Base-by-base conservation (phyloP, 2,888 invertebrate genomes). In the Noctua janthina region DNA sequence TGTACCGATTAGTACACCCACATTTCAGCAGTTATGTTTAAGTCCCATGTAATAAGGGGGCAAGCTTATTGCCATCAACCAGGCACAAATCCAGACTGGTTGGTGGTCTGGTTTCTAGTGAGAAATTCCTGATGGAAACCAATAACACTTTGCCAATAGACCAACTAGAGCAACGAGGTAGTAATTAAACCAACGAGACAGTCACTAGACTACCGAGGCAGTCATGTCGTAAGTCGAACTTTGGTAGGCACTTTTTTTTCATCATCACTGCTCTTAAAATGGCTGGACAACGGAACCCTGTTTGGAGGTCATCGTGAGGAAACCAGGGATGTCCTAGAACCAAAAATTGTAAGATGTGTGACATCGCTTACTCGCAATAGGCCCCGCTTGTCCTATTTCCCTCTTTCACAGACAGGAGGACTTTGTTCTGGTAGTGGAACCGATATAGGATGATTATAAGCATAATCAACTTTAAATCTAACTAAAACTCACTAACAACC, bases 401-500 rank as follows among this genome's bases (percentile, higher is more conserved):
- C 1, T 6, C 1, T 62, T 59, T 29, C 15, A 29, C 4, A 59
- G 11, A n/a, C n/a, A 11, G 5, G 10, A 56, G 23, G n/a, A 29
- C 15, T 15, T 29, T 17, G n/a, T n/a, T 59, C n/a, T n/a, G n/a
- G 62, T 7, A 29, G 7, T 1, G 29, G 7, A 29, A 29, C 13
- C 15, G 29, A 15, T 7, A 35, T 17, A 20, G 13, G 17, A 64
- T 2, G 1, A 17, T 64, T 17, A 17, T 2, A 17, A 29, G 17
- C 1, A 2, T 35, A 35, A 4, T 35, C 10, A 64, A 64, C 64
- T 64, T 3, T 17, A 13, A 51, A 23, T 66, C 4, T 11, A 51
- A 66, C 20, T 29, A 56, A 67, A 68, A 68, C 20, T 54, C 15
- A n/a, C 43, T 46, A 66, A 72, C 29, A 80, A 79, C 17, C 17